Percentiles rank a stretch among this genome's conserved stretches.
phyloP scores from a whole-genome alignment of 2,113 vertebrate species.

The Carollia perspicillata region DNA sequence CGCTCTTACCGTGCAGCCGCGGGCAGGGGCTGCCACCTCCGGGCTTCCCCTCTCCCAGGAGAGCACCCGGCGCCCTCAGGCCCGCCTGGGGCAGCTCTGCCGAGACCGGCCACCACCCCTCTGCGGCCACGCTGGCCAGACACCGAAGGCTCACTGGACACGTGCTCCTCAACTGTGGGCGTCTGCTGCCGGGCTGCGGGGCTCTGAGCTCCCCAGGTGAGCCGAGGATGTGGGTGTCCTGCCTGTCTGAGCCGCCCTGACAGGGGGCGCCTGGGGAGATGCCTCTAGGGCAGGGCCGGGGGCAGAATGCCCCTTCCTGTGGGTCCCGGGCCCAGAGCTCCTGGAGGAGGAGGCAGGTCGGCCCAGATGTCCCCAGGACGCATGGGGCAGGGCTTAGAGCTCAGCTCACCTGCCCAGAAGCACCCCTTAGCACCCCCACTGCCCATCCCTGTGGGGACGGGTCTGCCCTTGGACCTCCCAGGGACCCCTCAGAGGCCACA shows the following conservation, averaged over 20 bases:
- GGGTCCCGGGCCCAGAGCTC: not conserved
- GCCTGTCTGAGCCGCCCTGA: fast-evolving
- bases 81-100: not conserved
- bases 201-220: not conserved
- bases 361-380: not conserved
- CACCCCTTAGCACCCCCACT: fast-evolving
- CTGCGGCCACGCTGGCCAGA: fast-evolving
- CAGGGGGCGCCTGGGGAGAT: fast-evolving
- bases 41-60: not conserved
- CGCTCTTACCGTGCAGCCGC: fast-evolving
- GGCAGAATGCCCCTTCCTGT: fast-evolving
- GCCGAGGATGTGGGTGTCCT: fast-evolving
- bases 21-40: not conserved
- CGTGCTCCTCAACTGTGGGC: not conserved
- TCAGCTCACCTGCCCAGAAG: too few relatives aligned
- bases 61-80: not conserved
- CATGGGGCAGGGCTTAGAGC: not conserved
- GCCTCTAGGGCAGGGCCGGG: not conserved
- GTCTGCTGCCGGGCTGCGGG: slow-evolving; percentile 19
- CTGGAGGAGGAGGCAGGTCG: fast-evolving
- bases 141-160: fast-evolving
- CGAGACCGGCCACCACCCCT: fast-evolving
- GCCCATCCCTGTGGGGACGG: not conserved
- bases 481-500: not conserved
- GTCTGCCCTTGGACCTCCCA: not conserved